Percentiles rank a stretch among this genome's conserved stretches.
phyloP scores from a whole-genome alignment of 2,888 invertebrate genomes.

The Syrista parreyssii region DNA sequence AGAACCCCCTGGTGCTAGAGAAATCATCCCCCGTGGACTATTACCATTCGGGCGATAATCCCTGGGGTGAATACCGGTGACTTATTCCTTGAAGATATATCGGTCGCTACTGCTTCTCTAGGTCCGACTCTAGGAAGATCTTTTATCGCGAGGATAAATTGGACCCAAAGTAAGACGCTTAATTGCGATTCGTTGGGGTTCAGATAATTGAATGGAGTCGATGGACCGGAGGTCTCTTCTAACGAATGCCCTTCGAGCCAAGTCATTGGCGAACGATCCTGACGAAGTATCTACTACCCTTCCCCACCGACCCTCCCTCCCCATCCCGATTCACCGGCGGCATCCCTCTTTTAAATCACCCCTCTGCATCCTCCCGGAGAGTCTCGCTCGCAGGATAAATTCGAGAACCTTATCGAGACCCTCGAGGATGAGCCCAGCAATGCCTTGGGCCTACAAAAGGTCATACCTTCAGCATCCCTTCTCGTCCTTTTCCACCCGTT shows the following conservation, averaged over 20 bases:
- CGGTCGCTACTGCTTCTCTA: background rate
- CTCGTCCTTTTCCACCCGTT: background rate
- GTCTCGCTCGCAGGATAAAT: background rate
- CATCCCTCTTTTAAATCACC: conserved; percentile 3
- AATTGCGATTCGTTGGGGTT: conserved; percentile 16
- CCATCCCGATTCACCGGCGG: background rate
- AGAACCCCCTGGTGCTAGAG: background rate
- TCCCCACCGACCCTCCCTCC: conserved; percentile 13
- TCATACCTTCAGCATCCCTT: background rate
- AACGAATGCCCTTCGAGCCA: conserved; percentile 29
- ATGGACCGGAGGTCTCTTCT: conserved; percentile 19
- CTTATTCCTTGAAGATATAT: background rate
- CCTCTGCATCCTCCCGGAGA: background rate
- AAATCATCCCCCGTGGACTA: background rate
- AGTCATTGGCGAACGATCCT: conserved; percentile 30
- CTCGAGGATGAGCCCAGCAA: background rate
- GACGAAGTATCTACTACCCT: conserved; percentile 42
- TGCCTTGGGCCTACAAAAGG: background rate
- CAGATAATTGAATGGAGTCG: conserved; percentile 43
- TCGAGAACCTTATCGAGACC: background rate
- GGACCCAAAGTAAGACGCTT: background rate
- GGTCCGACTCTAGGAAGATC: background rate
- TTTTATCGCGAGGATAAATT: conserved; percentile 1
- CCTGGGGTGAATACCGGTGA: background rate
- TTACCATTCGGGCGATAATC: background rate